Conservation (phyloP, 1,140 invertebrate genomes). For the Proales similis region DNA sequence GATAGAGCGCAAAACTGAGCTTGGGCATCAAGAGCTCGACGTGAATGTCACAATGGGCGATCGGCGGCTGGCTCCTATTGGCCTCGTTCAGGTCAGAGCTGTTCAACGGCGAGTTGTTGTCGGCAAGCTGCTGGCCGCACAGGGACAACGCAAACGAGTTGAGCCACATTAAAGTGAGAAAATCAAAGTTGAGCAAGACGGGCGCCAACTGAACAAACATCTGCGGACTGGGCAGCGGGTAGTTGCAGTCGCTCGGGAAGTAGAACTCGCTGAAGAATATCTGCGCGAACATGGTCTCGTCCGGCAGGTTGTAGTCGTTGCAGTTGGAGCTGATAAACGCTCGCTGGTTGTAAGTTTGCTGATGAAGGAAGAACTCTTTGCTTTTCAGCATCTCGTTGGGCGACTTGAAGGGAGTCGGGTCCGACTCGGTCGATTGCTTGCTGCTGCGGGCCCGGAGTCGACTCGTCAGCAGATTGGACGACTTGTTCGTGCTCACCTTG, state of each 20-base stretch:
- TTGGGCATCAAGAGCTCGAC: conserved; percentile 21
- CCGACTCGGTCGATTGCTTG: conserved; percentile 1
- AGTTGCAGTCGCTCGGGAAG: conserved; percentile 79
- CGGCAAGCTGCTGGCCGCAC: conserved; percentile 9
- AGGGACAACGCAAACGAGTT: conserved; percentile 71
- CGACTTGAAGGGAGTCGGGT: background rate
- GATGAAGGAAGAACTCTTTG: conserved; percentile 24
- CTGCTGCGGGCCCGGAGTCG: background rate
- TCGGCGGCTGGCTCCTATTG: no score
- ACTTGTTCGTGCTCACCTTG: conserved; percentile 32
- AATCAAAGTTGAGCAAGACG: conserved; percentile 72
- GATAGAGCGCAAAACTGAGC: conserved; percentile 22
- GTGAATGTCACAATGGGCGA: conserved; percentile 33
- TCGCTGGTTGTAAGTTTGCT: conserved; percentile 9
- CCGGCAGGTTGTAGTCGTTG: conserved; percentile 5
- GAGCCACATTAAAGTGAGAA: conserved; percentile 77
- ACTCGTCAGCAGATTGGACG: conserved; percentile 9
- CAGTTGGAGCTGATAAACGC: conserved; percentile 31
- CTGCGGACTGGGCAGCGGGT: conserved; percentile 75
- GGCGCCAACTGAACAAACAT: conserved; percentile 83
- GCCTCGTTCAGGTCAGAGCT: no score
- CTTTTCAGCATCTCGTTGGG: conserved; percentile 30
- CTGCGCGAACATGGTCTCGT: conserved; percentile 38
- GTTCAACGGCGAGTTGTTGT: background rate
- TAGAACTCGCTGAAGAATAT: conserved; percentile 93